Evolutionary conservation across 2,888 invertebrate species (phyloP), one percentile per base, ranked within the genome.

Genomic region (Scaptomyza flava): DNA sequence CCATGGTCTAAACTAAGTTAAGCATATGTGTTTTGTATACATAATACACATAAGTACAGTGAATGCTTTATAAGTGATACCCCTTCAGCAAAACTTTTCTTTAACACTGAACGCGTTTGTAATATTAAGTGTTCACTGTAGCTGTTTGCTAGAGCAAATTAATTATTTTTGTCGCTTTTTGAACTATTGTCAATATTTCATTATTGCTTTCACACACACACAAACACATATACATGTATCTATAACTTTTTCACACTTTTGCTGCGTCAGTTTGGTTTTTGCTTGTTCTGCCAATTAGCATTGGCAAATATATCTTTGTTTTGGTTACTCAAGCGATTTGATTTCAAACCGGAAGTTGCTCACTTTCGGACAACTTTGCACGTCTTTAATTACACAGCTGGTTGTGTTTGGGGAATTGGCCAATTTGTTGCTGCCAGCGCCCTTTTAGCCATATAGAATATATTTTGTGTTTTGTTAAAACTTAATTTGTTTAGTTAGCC

Each of bases 231-330:
- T 42, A 74, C 60, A 79, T 64, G 72, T 80, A 34, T 82, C 83
- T 78, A 72, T n/a, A 36, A 81, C 82, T 69, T 65, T 80, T 70
- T 54, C 42, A 8, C 14, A 12, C 8, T 11, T 50, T 33, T 41
- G 51, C 46, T 53, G 47, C 20, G 33, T 45, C 46, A 27, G 54
- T 12, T 52, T 48, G 43, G 36, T 17, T 56, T 56, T n/a, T 59
- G 68, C 51, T 54, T 50, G 72, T 87, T 87, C 85, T 87, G 73
- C 68, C 81, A 81, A 85, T 79, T 85, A 84, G 76, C 81, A 80
- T 77, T 72, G 71, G 30, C 64, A 68, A 68, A 72, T 65, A 69
- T 62, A 68, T 70, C 64, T 38, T 50, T 46, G 34, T 31, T 42
- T 31, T 6, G 11, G 33, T 17, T 34, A 52, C 41, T 78, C 84